A percentile compares a stretch with the other conserved stretches of the same genome.
phyloP scores from a whole-genome alignment of 2,113 vertebrate species.

The Hepsetus odoe region DNA sequence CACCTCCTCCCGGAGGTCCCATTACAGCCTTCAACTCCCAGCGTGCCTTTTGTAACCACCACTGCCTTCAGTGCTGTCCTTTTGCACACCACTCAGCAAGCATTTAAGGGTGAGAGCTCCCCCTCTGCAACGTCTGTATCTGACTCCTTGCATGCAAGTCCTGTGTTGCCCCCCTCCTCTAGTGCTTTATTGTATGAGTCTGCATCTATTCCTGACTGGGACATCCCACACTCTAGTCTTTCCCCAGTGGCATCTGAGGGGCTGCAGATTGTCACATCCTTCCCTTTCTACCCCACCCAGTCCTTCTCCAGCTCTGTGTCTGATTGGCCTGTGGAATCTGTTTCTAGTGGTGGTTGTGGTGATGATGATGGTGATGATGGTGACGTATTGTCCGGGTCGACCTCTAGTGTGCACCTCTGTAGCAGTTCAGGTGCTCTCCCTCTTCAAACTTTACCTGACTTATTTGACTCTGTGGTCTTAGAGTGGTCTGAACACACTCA shows the following conservation, averaged over 20 bases:
- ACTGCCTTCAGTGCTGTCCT: conserved; percentile 72
- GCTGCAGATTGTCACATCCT: conserved; percentile 71
- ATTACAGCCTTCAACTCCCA: conserved; percentile 75
- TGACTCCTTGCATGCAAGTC: conserved; percentile 87
- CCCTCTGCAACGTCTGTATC: conserved; percentile 77
- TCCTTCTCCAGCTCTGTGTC: conserved; percentile 74
- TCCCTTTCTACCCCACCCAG: conserved; percentile 77
- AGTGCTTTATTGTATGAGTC: conserved; percentile 83
- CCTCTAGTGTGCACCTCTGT: conserved; percentile 58
- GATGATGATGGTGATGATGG: conserved; percentile 66
- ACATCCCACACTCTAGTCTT: conserved; percentile 84
- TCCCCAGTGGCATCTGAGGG: conserved; percentile 77
- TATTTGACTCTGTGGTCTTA: conserved; percentile 66
- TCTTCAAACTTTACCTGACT: conserved; percentile 73
- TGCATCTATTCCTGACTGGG: conserved; percentile 74
- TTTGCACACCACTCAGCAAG: conserved; percentile 82
- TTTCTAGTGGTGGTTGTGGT: conserved; percentile 71
- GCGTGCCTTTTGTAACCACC: conserved; percentile 56
- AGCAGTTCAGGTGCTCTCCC: conserved; percentile 68
- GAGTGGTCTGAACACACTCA: conserved; percentile 66
- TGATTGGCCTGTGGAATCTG: conserved; percentile 60
- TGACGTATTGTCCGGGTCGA: conserved; percentile 81
- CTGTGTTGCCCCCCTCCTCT: conserved; percentile 82
- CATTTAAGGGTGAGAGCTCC: conserved; percentile 92
- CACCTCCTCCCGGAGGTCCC: conserved; percentile 73